Percentiles rank a stretch among this genome's conserved stretches.
These are phyloP conservation scores for Cisticola juncidis DNA, from an alignment of 2,113 vertebrate species.

Conservation along the genomic window DNA sequence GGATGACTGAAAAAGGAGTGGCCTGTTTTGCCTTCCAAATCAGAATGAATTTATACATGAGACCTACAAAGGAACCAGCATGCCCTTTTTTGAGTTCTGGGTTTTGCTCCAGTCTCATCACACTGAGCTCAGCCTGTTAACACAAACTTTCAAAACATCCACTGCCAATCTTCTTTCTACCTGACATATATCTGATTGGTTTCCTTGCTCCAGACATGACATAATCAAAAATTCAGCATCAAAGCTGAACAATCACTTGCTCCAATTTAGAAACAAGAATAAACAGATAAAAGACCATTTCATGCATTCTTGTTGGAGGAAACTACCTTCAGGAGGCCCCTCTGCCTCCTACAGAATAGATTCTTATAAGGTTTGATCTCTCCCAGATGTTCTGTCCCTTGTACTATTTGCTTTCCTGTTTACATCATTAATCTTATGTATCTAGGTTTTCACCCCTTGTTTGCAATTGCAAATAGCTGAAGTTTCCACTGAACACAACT, in stretches of 20 bases:
- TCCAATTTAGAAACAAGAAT: background rate
- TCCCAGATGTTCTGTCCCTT: background rate
- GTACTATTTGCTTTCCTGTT: background rate
- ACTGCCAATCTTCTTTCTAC: background rate
- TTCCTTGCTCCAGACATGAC: background rate
- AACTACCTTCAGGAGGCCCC: background rate
- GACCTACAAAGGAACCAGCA: background rate
- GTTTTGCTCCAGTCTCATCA: background rate
- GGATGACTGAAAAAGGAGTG: slow-evolving; percentile 1
- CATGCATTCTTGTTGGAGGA: background rate
- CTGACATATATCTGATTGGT: background rate
- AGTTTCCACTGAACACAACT: background rate
- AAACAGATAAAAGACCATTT: background rate
- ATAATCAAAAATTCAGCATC: background rate
- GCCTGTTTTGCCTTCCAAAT: slow-evolving; percentile 18
- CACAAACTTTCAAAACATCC: background rate
- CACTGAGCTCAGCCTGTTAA: background rate
- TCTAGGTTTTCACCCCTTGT: background rate
- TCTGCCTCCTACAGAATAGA: background rate
- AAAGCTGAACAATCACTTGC: background rate
- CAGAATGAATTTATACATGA: background rate
- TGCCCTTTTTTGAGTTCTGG: background rate
- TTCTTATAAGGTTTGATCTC: background rate
- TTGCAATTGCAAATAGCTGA: slow-evolving; percentile 11
- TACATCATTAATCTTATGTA: background rate